Percentiles rank a stretch among this genome's conserved stretches.
These are phyloP conservation scores for Drosophila melanosoma DNA, from an alignment of 2,888 invertebrate species.

Conservation along the genomic window DNA sequence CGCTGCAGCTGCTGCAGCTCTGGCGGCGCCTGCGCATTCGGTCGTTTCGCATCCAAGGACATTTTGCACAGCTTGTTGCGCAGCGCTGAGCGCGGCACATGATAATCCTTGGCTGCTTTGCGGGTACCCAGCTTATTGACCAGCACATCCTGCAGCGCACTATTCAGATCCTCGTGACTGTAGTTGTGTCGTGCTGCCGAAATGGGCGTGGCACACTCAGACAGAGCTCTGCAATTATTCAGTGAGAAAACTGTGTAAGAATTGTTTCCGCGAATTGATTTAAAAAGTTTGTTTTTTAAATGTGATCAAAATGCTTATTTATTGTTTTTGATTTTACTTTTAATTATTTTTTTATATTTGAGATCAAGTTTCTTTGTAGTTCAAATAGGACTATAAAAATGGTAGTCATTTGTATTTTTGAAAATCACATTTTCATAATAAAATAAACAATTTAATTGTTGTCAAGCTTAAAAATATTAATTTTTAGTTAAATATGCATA, in stretches of 20 bases:
- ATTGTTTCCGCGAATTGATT: not conserved
- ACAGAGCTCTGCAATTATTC: constrained; percentile 88
- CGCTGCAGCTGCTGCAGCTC: constrained; percentile 66
- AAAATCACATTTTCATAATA: not conserved
- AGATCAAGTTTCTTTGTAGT: not conserved
- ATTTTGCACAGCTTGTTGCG: constrained; percentile 97
- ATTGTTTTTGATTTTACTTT: not conserved
- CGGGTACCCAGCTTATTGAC: constrained; percentile 96
- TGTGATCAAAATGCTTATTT: not conserved
- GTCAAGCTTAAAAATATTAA: no score
- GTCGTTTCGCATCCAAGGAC: constrained; percentile 84
- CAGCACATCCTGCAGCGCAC: constrained; percentile 97
- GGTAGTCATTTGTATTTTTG: not conserved
- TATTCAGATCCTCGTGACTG: constrained; percentile 97
- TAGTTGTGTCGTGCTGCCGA: constrained; percentile 89
- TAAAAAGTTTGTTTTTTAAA: not conserved
- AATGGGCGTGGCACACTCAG: constrained; percentile 86
- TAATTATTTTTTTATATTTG: not conserved
- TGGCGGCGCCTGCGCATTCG: constrained; percentile 79
- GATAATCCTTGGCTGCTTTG: constrained; percentile 97
- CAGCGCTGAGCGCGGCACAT: constrained; percentile 97
- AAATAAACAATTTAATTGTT: no score
- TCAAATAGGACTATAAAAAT: not conserved
- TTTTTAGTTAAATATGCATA: no score
- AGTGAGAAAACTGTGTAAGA: not conserved